Evolutionary conservation across 2,888 invertebrate genomes (phyloP).

Genomic region (Ischnura elegans): DNA sequence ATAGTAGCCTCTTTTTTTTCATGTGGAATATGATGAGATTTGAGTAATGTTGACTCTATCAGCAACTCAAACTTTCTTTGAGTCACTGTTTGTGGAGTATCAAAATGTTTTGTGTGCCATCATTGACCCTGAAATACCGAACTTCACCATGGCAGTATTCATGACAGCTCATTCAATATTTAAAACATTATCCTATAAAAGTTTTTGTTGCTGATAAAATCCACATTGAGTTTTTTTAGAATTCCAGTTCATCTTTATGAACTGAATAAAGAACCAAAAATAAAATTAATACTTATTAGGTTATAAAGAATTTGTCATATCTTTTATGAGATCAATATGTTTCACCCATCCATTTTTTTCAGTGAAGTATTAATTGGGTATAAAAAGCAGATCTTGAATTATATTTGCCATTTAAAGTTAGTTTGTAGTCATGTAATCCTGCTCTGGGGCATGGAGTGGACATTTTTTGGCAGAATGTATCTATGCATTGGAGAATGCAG

Average conservation of each 20-base stretch:
- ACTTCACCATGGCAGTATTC: conserved; percentile 9
- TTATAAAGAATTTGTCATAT: no score
- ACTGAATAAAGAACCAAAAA: no score
- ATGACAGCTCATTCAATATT: background rate
- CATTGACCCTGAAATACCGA: background rate
- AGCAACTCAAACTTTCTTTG: background rate
- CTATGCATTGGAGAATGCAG: background rate
- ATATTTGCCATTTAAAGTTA: background rate
- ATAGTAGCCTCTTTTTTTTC: no score
- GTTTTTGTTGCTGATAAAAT: no score
- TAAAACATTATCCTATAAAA: no score
- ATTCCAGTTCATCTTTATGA: no score
- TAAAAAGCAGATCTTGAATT: background rate
- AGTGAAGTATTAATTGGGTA: no score
- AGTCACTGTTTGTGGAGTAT: background rate
- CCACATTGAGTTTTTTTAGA: background rate
- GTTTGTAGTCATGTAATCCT: no score
- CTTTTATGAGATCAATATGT: no score
- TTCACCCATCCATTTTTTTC: background rate
- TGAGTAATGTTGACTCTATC: no score
- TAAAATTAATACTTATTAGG: no score
- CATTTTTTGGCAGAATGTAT: background rate
- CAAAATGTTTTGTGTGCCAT: background rate
- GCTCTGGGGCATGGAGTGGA: background rate
- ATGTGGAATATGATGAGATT: no score